phyloP scores from a whole-genome alignment of 2,113 vertebrate genomes.

The Canis aureus region DNA sequence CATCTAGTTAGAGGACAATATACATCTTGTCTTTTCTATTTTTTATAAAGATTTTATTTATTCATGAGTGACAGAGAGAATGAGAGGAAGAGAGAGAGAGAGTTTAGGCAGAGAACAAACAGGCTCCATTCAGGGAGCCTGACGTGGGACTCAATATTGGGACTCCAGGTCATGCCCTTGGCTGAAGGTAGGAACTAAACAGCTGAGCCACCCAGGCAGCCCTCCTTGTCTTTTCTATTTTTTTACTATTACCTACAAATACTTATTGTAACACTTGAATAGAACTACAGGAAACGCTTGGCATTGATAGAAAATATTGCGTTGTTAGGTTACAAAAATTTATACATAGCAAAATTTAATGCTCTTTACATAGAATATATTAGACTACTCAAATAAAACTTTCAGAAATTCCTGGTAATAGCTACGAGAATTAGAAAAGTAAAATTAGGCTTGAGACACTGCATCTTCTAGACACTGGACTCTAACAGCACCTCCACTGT shows the following conservation, averaged over 20 bases:
- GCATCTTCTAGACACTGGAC: constrained; percentile 92
- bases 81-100: too few species aligned
- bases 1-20: too few species aligned
- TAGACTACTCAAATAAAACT: constrained; percentile 92
- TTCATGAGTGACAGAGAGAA: too few species aligned
- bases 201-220: too few species aligned
- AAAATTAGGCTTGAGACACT: constrained; percentile 93
- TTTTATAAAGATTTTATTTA: too few species aligned
- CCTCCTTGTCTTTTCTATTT: too few species aligned
- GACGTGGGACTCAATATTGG: too few species aligned
- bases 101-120: too few species aligned
- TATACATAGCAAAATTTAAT: constrained; percentile 99
- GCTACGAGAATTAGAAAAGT: constrained; percentile 91
- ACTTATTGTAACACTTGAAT: constrained; percentile 93
- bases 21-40: too few species aligned
- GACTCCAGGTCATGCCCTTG: too few species aligned
- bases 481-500: constrained; percentile 95
- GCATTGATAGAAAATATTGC: constrained; percentile 96
- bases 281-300: constrained; percentile 94
- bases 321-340: constrained; percentile 97
- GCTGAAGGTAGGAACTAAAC: too few species aligned
- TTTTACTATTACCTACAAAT: constrained; percentile 91
- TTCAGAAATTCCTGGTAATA: constrained; percentile 89
- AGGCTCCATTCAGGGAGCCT: too few species aligned
- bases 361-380: constrained; percentile 96